These are phyloP conservation scores for Trematomus bernacchii DNA, from an alignment of 2,797 vertebrate species.

Conservation along the genomic window DNA sequence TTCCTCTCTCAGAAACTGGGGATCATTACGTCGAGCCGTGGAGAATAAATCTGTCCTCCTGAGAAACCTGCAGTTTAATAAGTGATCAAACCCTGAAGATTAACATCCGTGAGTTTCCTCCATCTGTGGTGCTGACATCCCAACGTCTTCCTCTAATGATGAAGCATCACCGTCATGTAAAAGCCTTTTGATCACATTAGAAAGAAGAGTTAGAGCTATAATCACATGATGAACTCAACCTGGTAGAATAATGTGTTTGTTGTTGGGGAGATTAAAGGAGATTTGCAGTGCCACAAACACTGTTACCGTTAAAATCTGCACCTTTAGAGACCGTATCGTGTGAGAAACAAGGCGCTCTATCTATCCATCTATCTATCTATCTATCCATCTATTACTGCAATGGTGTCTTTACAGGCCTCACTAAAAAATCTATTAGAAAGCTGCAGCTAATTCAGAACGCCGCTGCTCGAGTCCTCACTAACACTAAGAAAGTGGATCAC, in stretches of 20 bases:
- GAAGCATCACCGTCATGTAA: not conserved
- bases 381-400: too few species aligned
- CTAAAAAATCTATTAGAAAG: too few species aligned
- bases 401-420: too few species aligned
- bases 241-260: not conserved
- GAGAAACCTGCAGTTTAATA: conserved; percentile 7
- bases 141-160: not conserved
- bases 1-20: not conserved
- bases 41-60: not conserved
- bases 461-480: too few species aligned
- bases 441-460: too few species aligned
- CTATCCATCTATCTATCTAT: too few species aligned
- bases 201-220: not conserved
- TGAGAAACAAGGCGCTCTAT: too few species aligned
- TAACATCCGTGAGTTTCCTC: not conserved
- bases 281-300: not conserved
- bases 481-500: too few species aligned
- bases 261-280: not conserved
- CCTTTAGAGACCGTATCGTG: not conserved
- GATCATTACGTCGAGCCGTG: conserved; percentile 10
- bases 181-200: not conserved
- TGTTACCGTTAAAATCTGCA: not conserved
- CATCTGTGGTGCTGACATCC: conserved; percentile 29
- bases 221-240: not conserved
- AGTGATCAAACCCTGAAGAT: conserved; percentile 1